phyloP scores from a whole-genome alignment of 2,113 vertebrate species.

The Psittacus erithacus region DNA sequence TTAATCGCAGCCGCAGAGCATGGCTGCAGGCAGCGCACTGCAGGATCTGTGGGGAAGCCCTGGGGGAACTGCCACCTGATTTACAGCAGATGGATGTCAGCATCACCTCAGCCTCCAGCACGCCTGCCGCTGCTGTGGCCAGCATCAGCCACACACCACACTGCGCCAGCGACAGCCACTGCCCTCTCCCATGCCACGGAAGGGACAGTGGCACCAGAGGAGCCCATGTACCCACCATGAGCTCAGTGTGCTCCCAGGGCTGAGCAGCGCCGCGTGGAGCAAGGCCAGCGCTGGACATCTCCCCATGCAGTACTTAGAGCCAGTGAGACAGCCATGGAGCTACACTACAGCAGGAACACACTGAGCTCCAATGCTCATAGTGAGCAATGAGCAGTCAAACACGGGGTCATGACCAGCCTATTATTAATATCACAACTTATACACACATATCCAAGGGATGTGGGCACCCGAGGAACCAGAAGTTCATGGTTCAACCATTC shows the following conservation, averaged over 20 bases:
- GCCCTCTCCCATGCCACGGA: neutral
- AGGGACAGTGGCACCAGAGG: neutral
- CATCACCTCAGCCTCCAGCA: neutral
- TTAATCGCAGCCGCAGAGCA: neutral
- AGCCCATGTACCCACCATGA: fast-evolving
- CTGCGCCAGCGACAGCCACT: neutral
- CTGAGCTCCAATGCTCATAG: neutral
- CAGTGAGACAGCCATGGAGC: fast-evolving
- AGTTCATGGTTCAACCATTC: too few relatives aligned
- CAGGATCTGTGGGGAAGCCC: neutral
- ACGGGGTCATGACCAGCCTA: neutral
- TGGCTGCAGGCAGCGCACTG: neutral
- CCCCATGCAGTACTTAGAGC: fast-evolving
- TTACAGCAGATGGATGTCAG: neutral
- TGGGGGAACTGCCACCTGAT: neutral
- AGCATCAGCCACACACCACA: neutral
- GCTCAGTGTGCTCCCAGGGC: fast-evolving
- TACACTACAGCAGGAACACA: neutral
- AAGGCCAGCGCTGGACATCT: neutral
- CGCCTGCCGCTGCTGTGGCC: neutral
- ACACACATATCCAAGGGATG: fast-evolving
- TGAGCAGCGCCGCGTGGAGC: fast-evolving
- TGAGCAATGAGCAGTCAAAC: neutral
- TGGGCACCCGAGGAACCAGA: neutral
- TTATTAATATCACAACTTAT: neutral